phyloP scores from a whole-genome alignment of 2,888 invertebrate species.

The Salticus scenicus region DNA sequence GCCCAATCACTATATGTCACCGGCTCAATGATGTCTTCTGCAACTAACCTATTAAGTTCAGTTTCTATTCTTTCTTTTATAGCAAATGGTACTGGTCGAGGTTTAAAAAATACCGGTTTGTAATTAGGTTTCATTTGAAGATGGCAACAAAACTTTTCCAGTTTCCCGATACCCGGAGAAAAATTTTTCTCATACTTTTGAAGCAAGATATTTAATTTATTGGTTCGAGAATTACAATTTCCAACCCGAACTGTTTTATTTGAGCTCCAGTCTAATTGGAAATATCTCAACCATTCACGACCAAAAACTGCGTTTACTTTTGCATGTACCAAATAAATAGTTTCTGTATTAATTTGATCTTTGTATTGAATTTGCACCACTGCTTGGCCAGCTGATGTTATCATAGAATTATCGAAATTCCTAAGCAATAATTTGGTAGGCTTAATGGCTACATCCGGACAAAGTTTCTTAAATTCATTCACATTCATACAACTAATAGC shows the following conservation, averaged over 20 bases:
- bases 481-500: slow-evolving; percentile 43
- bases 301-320: slow-evolving; percentile 46
- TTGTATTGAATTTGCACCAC: slow-evolving; percentile 34
- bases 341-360: slow-evolving; percentile 39
- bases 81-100: too few relatives aligned
- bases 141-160: slow-evolving; percentile 53
- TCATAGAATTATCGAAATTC: slow-evolving; percentile 46
- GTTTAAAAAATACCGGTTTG: slow-evolving; percentile 54
- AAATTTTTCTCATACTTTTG: slow-evolving; percentile 46
- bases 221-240: slow-evolving; percentile 50
- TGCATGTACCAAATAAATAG: slow-evolving; percentile 45
- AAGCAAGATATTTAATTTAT: slow-evolving; percentile 51
- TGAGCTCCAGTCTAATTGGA: slow-evolving; percentile 40
- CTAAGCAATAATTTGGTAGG: slow-evolving; percentile 40
- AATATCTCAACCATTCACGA: slow-evolving; percentile 40
- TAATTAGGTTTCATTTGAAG: slow-evolving; percentile 54
- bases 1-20: too few relatives aligned
- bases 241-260: slow-evolving; percentile 44
- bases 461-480: slow-evolving; percentile 44
- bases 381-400: slow-evolving; percentile 38
- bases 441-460: slow-evolving; percentile 40
- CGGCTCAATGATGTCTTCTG: too few relatives aligned
- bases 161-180: slow-evolving; percentile 47
- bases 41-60: too few relatives aligned
- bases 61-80: too few relatives aligned